Conservation (phyloP, 2,113 vertebrate genomes). For the Hydrochoerus hydrochaeris region DNA sequence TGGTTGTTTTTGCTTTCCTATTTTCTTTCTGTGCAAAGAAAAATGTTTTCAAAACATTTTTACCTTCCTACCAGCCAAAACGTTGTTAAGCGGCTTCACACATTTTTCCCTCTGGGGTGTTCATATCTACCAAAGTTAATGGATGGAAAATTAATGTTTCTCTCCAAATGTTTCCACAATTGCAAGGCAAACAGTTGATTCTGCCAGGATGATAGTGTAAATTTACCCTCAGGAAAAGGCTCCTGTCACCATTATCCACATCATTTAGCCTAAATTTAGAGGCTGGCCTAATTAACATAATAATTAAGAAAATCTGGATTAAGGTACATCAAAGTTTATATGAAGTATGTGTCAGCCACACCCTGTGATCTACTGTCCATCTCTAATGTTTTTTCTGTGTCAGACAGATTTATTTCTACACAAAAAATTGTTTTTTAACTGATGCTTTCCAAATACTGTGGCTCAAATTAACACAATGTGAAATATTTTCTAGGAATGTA, state of each 20-base stretch:
- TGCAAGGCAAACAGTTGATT: conserved; percentile 78
- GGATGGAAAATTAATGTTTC: conserved; percentile 82
- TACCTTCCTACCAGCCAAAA: conserved; percentile 73
- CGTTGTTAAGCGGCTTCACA: conserved; percentile 71
- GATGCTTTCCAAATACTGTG: conserved; percentile 73
- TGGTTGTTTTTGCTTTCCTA: background rate
- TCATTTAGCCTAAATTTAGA: conserved; percentile 54
- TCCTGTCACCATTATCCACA: conserved; percentile 61
- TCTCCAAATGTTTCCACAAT: conserved; percentile 77
- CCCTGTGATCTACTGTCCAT: background rate
- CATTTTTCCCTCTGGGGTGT: conserved; percentile 71
- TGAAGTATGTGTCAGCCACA: background rate
- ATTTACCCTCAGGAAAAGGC: conserved; percentile 71
- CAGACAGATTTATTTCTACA: background rate
- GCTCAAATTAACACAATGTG: conserved; percentile 59
- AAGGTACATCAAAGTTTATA: background rate
- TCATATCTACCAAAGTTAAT: conserved; percentile 78
- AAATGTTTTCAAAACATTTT: conserved; percentile 72
- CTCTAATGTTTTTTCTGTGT: background rate
- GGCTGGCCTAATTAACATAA: conserved; percentile 38
- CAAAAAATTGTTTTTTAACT: background rate
- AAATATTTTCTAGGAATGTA: conserved; percentile 73
- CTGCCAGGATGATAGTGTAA: conserved; percentile 74
- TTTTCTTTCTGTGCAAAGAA: conserved; percentile 61
- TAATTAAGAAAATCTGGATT: conserved; percentile 56